Evolutionary conservation across 64 coral and sea anemone species (phyloP), one percentile per base, ranked within the genome.

Genomic region (Acropora yongei): DNA sequence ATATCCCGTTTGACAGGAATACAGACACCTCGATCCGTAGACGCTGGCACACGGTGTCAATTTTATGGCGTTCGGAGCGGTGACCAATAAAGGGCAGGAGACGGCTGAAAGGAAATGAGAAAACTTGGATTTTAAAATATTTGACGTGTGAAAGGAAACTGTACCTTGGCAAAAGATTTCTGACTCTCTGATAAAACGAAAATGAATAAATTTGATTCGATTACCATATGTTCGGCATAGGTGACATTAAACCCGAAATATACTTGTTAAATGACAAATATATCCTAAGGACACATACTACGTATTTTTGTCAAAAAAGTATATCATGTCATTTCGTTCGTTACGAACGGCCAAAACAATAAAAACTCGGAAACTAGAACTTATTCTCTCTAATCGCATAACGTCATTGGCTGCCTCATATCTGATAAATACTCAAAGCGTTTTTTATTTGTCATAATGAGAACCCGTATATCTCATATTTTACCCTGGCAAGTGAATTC

Each of bases 1-100:
- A 82, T 80, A 90, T 13, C 88, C 88, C 69, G 8, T 80, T 74
- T 78, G 88, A 72, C 88, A 90, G 16, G 76, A 80, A 73, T 67
- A 80, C 61, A 67, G 5, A 46, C 88, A 90, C 2, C 57, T 72
- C 30, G 88, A 66, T n/a, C 88, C 88, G 46, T 80, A 42, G 3
- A 63, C 61, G 10, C 3, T 49, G 45, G 16, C 44, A n/a, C 88
- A 90, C 5, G 47, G 13, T 12, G 77, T 78, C 17, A 71, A 47
- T 30, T 80, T 9, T 44, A 43, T 41, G 5, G 78, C 39, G 3
- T 53, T 80, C 3, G 19, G 46, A 66, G 77, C 58, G 8, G 77
- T 51, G 5, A 6, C 60, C 44, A 90, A n/a, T 55, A 63, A 77
- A 12, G 45, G 66, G 66, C 88, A 90, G 47, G 39, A 68, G 60